Conservation (phyloP, 1,140 invertebrate genomes). For the Nebria ingens region DNA sequence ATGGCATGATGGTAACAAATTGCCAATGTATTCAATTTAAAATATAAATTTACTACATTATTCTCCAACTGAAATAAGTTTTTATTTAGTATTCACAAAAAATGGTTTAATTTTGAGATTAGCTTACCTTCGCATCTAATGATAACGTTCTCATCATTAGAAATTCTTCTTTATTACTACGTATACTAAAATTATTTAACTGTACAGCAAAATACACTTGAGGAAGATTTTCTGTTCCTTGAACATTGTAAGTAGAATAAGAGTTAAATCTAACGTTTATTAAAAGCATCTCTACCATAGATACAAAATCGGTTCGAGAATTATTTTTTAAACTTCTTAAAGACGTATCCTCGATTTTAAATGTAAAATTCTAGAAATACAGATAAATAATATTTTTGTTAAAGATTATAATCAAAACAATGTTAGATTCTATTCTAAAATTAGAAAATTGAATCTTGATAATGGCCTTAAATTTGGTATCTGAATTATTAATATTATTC, state of each 20-base stretch:
- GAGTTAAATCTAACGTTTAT: slow-evolving; percentile 39
- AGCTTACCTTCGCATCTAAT: slow-evolving; percentile 58
- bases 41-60: slow-evolving; percentile 50
- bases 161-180: slow-evolving; percentile 47
- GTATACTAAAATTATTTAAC: slow-evolving; percentile 51
- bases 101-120: slow-evolving; percentile 12
- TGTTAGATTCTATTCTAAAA: too few relatives aligned
- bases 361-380: slow-evolving; percentile 47
- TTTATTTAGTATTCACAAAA: slow-evolving; percentile 11
- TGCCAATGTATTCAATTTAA: slow-evolving; percentile 55
- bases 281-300: slow-evolving; percentile 27
- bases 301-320: slow-evolving; percentile 40
- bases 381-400: slow-evolving; percentile 14
- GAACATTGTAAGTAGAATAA: slow-evolving; percentile 15
- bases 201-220: slow-evolving; percentile 53
- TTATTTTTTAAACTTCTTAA: slow-evolving; percentile 54
- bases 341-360: slow-evolving; percentile 58
- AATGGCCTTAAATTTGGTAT: too few relatives aligned
- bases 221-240: slow-evolving; percentile 30
- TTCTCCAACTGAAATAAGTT: slow-evolving; percentile 47
- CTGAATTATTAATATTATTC: too few relatives aligned
- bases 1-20: slow-evolving; percentile 59
- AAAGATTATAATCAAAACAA: slow-evolving; percentile 12
- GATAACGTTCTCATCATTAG: slow-evolving; percentile 55
- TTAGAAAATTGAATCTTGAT: too few relatives aligned